Conservation (phyloP, 1,140 invertebrate genomes). For the Cherax destructor region DNA sequence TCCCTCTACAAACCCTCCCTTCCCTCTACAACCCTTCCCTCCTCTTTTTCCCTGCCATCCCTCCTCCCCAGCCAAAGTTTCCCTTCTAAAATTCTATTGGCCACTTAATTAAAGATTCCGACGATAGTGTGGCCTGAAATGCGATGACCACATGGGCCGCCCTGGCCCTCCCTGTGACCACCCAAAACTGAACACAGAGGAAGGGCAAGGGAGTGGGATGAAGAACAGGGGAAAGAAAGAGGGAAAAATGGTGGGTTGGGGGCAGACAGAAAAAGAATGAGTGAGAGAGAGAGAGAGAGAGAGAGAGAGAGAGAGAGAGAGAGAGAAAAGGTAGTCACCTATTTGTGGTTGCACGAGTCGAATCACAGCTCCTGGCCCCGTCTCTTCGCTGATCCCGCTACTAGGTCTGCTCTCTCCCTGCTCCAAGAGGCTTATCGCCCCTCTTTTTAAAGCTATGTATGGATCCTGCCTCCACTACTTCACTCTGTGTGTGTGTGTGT, state of each 20-base stretch:
- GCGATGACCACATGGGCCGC: slow-evolving; percentile 39
- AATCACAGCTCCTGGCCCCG: too few relatives aligned
- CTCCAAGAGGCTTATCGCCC: too few relatives aligned
- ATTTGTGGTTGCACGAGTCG: too few relatives aligned
- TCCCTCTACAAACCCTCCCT: background rate
- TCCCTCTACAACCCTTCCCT: background rate
- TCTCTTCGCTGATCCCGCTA: too few relatives aligned
- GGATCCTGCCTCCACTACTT: too few relatives aligned
- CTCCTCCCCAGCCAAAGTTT: background rate
- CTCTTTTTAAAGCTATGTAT: too few relatives aligned
- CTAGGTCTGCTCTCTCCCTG: too few relatives aligned
- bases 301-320: background rate
- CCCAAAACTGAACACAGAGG: background rate
- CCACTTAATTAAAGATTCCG: slow-evolving; percentile 57
- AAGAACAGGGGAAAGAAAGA: background rate
- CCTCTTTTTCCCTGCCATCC: background rate
- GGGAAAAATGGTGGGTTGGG: too few relatives aligned
- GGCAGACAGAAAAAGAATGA: too few relatives aligned
- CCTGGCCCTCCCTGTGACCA: background rate
- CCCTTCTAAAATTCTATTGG: slow-evolving; percentile 59
- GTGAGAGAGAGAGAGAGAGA: background rate
- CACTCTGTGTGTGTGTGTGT: too few relatives aligned
- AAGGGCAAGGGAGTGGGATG: background rate
- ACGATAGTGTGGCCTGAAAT: slow-evolving; percentile 44
- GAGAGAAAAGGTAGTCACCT: background rate